Conservation (phyloP, 2,888 invertebrate genomes). For the Orthosia incerta region DNA sequence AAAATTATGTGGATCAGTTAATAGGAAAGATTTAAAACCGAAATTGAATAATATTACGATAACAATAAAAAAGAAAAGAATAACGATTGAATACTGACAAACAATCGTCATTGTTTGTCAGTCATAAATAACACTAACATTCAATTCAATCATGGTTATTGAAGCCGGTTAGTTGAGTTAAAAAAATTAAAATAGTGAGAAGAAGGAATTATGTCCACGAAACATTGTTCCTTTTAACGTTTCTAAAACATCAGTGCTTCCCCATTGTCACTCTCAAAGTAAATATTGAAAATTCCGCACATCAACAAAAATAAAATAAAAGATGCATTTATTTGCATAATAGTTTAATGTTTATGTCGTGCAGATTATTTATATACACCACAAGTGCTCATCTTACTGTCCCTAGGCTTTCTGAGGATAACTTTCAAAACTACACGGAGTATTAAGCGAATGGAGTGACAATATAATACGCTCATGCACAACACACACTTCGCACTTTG, state of each 20-base stretch:
- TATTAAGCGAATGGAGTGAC: constrained; percentile 38
- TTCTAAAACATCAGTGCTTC: constrained; percentile 9
- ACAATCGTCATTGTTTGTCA: not conserved
- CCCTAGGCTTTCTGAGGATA: constrained; percentile 68
- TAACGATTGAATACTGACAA: not conserved
- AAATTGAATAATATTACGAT: not conserved
- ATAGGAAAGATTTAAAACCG: not conserved
- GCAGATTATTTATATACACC: constrained; percentile 66
- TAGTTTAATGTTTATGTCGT: constrained; percentile 62
- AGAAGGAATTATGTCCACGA: not conserved
- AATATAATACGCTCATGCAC: not conserved
- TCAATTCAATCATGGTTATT: not conserved
- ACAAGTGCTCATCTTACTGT: constrained; percentile 75
- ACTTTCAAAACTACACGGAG: constrained; percentile 40
- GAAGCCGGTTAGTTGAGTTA: not conserved
- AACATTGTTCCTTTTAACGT: not conserved
- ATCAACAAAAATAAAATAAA: constrained; percentile 33
- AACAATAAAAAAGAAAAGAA: not conserved
- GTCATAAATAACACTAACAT: not conserved
- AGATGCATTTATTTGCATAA: constrained; percentile 60
- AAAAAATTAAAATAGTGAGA: not conserved
- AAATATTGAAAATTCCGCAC: constrained; percentile 33
- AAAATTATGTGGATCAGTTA: not conserved
- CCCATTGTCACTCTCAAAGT: constrained; percentile 27
- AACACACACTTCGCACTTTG: not conserved